Conservation (phyloP, 2,888 invertebrate species). For the Marasmarcha lunaedactyla region DNA sequence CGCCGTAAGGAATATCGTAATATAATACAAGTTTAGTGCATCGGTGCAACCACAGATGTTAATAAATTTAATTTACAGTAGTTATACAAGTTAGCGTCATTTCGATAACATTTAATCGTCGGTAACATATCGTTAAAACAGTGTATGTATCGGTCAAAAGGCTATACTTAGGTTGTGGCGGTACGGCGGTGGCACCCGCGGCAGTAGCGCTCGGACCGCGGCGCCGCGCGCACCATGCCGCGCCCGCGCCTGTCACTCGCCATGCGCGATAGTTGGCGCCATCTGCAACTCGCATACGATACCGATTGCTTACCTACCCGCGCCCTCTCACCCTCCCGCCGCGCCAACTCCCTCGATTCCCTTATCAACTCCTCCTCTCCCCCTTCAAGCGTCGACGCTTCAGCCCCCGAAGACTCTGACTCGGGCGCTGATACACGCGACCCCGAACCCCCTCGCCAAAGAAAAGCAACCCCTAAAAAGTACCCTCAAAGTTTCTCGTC, state of each 20-base stretch:
- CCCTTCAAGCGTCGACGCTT: constrained; percentile 72
- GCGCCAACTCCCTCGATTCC: constrained; percentile 75
- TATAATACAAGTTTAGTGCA: no score
- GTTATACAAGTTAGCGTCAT: no score
- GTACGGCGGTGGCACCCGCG: constrained; percentile 6
- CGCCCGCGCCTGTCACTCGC: constrained; percentile 62
- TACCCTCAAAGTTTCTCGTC: constrained; percentile 62
- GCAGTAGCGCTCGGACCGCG: constrained; percentile 35
- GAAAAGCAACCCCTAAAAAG: constrained; percentile 40
- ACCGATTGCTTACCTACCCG: constrained; percentile 33
- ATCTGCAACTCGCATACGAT: constrained; percentile 60
- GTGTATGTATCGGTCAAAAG: neutral
- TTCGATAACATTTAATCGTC: no score
- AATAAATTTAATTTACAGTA: no score
- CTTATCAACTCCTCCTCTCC: constrained; percentile 77
- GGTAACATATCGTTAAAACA: neutral
- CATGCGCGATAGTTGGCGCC: constrained; percentile 70
- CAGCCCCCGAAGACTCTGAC: constrained; percentile 73
- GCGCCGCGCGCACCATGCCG: constrained; percentile 63
- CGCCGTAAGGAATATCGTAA: no score
- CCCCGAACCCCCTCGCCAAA: constrained; percentile 38
- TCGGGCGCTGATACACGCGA: constrained; percentile 75
- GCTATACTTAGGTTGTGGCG: neutral
- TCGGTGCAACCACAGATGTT: no score
- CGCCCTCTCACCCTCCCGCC: constrained; percentile 26